Conservation (phyloP, 2,888 invertebrate species). For the Atrina japonica region DNA sequence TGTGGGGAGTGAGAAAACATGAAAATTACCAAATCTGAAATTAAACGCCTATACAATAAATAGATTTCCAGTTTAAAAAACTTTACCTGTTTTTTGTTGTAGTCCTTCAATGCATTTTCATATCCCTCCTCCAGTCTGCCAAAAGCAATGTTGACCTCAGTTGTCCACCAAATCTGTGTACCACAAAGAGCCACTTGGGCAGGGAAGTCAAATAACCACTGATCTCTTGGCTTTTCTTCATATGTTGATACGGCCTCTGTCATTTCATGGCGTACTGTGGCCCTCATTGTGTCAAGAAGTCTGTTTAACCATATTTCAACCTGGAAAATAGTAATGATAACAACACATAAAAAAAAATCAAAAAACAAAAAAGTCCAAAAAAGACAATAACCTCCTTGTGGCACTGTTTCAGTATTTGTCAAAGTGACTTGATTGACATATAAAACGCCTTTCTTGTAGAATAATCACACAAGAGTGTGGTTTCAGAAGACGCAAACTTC, state of each 20-base stretch:
- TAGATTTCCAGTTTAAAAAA: too few species aligned
- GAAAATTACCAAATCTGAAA: too few species aligned
- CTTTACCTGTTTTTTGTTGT: conserved; percentile 84
- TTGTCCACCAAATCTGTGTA: conserved; percentile 99
- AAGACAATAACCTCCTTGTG: too few species aligned
- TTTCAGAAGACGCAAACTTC: too few species aligned
- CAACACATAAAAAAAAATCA: too few species aligned
- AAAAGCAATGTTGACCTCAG: conserved; percentile 95
- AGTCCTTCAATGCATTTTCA: conserved; percentile 97
- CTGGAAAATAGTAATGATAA: conserved; percentile 79
- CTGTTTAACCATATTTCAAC: conserved; percentile 96
- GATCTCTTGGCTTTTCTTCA: conserved; percentile 96
- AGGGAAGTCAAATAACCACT: conserved; percentile 97
- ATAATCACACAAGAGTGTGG: too few species aligned
- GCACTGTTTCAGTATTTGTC: too few species aligned
- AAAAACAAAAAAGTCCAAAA: too few species aligned
- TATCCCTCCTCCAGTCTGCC: conserved; percentile 95
- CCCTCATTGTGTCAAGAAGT: conserved; percentile 92
- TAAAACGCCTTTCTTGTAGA: too few species aligned
- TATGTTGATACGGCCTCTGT: conserved; percentile 92
- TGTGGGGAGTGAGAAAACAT: too few species aligned
- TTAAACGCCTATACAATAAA: too few species aligned
- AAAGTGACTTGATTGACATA: too few species aligned
- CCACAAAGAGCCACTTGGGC: conserved; percentile 96
- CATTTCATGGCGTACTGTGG: conserved; percentile 90